Evolutionary conservation across 2,888 invertebrate species (phyloP).

Genomic region (Protophormia terraenovae): DNA sequence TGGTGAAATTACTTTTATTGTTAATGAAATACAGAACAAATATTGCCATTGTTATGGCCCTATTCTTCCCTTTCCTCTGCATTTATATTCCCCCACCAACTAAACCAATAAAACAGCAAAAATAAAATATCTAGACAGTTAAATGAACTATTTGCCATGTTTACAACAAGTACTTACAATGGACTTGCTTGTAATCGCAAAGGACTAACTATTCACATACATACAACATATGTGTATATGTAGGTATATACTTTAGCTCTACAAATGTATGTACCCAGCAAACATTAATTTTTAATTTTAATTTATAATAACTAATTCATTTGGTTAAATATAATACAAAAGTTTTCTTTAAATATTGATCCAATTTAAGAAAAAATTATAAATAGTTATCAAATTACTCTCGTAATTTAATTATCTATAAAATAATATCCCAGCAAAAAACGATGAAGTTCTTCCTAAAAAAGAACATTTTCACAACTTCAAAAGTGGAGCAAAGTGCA

Average conservation of each 20-base stretch:
- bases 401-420: too few relatives aligned
- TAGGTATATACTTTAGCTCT: too few relatives aligned
- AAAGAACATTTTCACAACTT: too few relatives aligned
- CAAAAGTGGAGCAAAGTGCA: too few relatives aligned
- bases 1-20: constrained; percentile 55
- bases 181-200: not conserved
- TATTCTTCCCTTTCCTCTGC: not conserved
- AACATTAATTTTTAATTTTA: too few relatives aligned
- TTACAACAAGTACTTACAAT: not conserved
- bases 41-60: constrained; percentile 56
- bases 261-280: not conserved
- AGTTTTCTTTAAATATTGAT: too few relatives aligned
- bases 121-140: constrained; percentile 15
- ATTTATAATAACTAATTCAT: too few relatives aligned
- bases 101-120: not conserved
- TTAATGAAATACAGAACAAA: constrained; percentile 49
- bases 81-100: not conserved
- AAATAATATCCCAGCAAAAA: too few relatives aligned
- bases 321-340: too few relatives aligned
- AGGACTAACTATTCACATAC: not conserved
- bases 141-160: constrained; percentile 45
- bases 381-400: too few relatives aligned
- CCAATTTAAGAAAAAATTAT: too few relatives aligned
- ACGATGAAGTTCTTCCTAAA: too few relatives aligned
- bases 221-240: not conserved